phyloP scores from a whole-genome alignment of 2,888 invertebrate species.

The Erannis defoliaria region DNA sequence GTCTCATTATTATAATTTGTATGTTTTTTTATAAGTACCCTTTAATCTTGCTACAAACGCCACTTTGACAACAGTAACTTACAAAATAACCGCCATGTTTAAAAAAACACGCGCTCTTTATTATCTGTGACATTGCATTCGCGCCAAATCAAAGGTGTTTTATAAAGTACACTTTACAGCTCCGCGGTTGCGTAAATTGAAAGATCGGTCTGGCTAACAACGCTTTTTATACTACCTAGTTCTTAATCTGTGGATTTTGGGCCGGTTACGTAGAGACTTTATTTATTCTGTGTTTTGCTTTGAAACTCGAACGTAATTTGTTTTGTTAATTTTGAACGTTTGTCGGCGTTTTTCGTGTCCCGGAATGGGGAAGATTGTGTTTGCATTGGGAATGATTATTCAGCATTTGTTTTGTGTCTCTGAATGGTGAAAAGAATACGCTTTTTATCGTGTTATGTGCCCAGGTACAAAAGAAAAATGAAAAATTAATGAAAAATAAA shows the following conservation, averaged over 20 bases:
- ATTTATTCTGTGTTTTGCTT: conserved; percentile 50
- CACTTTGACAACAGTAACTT: too few relatives aligned
- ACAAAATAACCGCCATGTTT: too few relatives aligned
- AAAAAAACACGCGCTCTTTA: not conserved
- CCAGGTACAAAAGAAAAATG: too few relatives aligned
- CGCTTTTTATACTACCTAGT: conserved; percentile 34
- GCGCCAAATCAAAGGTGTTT: conserved; percentile 51
- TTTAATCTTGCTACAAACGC: too few relatives aligned
- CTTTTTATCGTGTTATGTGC: not conserved
- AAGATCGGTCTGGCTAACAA: conserved; percentile 77
- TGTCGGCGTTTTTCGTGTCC: conserved; percentile 68
- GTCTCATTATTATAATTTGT: too few relatives aligned
- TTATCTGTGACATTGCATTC: conserved; percentile 39
- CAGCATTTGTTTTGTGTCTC: conserved; percentile 53
- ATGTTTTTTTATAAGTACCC: too few relatives aligned
- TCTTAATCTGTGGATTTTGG: conserved; percentile 1
- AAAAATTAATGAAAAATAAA: too few relatives aligned
- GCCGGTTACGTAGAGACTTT: not conserved
- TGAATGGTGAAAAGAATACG: conserved; percentile 33
- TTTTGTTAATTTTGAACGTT: conserved; percentile 82
- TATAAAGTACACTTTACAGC: conserved; percentile 52
- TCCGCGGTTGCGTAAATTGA: conserved; percentile 67
- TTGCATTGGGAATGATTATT: conserved; percentile 58
- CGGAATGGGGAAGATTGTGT: conserved; percentile 59
- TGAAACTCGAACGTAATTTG: conserved; percentile 80